Percentiles rank a stretch among this genome's conserved stretches.
These are phyloP conservation scores for Spinus olivaceus DNA, from an alignment of 2,797 vertebrate species.

Conservation along the genomic window DNA sequence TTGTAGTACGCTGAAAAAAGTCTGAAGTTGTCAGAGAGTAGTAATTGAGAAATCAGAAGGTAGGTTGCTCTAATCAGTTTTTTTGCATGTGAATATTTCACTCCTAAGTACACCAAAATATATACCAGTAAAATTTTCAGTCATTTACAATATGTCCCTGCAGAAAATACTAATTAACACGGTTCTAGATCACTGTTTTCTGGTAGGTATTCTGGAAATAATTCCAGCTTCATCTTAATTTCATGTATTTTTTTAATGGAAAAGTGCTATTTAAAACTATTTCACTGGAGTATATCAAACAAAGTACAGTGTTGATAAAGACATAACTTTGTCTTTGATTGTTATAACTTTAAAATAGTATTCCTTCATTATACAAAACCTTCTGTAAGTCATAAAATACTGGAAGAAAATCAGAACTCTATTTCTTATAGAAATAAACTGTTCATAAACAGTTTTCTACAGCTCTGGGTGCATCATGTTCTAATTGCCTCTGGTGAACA, in stretches of 20 bases:
- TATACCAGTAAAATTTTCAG: background rate
- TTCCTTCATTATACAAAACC: background rate
- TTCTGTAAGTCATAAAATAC: background rate
- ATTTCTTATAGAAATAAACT: background rate
- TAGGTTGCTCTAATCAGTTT: background rate
- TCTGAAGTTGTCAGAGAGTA: background rate
- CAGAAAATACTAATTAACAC: background rate
- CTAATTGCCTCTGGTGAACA: background rate
- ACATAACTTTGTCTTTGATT: background rate
- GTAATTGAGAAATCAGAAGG: background rate
- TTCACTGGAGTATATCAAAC: background rate
- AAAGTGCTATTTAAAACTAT: background rate
- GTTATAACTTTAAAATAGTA: background rate
- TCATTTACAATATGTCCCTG: background rate
- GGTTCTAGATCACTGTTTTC: background rate
- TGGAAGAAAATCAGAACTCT: conserved; percentile 1
- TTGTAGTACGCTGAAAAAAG: background rate
- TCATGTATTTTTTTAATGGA: background rate
- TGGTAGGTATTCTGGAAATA: background rate
- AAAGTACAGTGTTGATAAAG: background rate
- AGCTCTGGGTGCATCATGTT: background rate
- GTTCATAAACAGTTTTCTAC: background rate
- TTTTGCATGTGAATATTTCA: background rate
- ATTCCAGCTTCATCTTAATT: background rate
- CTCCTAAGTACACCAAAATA: background rate